Percentiles rank a stretch among this genome's conserved stretches.
phyloP scores from a whole-genome alignment of 2,113 vertebrate genomes.

The Cranoglanis bouderius region DNA sequence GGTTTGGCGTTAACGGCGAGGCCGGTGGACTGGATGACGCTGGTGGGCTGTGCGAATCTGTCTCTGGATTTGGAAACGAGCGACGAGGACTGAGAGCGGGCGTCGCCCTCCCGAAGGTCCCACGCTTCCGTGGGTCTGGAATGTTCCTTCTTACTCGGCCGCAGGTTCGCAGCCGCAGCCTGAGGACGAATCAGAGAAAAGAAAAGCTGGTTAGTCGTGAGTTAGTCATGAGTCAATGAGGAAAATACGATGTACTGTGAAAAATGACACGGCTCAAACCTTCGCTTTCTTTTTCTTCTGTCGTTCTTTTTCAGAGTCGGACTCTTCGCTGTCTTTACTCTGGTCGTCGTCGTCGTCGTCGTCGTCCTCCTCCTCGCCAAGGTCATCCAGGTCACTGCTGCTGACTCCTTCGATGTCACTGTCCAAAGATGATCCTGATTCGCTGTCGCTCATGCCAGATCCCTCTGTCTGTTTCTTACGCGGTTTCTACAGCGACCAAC shows the following conservation, averaged over 20 bases:
- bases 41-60: conserved; percentile 88
- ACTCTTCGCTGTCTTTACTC: conserved; percentile 87
- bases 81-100: conserved; percentile 85
- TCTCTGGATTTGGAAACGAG: conserved; percentile 88
- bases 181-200: conserved; percentile 56
- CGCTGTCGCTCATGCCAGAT: conserved; percentile 88
- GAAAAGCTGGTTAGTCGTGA: not conserved
- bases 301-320: conserved; percentile 87
- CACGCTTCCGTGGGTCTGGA: conserved; percentile 74
- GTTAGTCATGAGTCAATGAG: not conserved
- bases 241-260: too few relatives aligned
- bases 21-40: conserved; percentile 97
- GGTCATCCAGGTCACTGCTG: conserved; percentile 93
- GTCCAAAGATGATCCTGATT: conserved; percentile 92
- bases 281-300: conserved; percentile 86
- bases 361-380: conserved; percentile 91
- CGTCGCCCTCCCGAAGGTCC: conserved; percentile 81
- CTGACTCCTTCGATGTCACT: conserved; percentile 94
- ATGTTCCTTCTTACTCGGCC: conserved; percentile 80
- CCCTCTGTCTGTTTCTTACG: conserved; percentile 85
- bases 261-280: conserved; percentile 68
- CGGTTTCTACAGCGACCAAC: conserved; percentile 76
- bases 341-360: conserved; percentile 82
- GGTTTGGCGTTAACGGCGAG: conserved; percentile 88
- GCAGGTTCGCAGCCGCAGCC: conserved; percentile 81